Evolutionary conservation across 92 coral and sea anemone species (phyloP).

Genomic region (Umimayanthus chanpuru): DNA sequence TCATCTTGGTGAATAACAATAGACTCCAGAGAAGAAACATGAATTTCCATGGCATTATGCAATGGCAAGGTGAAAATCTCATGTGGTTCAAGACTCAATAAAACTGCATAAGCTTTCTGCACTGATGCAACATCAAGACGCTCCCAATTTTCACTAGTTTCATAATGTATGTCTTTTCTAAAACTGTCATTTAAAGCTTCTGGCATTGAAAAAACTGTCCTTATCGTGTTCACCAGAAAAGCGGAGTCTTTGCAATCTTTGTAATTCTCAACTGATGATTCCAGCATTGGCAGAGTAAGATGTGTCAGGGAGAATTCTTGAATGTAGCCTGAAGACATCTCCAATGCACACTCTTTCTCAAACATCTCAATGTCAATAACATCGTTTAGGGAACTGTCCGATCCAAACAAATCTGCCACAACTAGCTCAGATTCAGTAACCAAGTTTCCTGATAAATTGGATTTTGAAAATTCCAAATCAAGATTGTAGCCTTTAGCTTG

Average conservation of each 20-base stretch:
- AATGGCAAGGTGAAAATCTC: constrained; percentile 71
- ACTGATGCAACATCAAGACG: constrained; percentile 77
- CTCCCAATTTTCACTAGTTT: constrained; percentile 20
- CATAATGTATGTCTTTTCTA: constrained; percentile 39
- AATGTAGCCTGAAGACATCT: constrained; percentile 87
- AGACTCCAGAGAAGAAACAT: constrained; percentile 76
- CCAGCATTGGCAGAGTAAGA: constrained; percentile 81
- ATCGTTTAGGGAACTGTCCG: constrained; percentile 76
- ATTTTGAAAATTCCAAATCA: constrained; percentile 73
- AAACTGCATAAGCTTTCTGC: constrained; percentile 72
- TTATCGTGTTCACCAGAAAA: constrained; percentile 87
- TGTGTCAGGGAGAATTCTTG: constrained; percentile 94
- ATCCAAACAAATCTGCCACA: constrained; percentile 65
- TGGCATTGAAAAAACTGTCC: constrained; percentile 93
- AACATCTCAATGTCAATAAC: constrained; percentile 78
- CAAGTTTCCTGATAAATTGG: constrained; percentile 78
- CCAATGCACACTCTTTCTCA: constrained; percentile 96
- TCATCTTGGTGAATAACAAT: constrained; percentile 64
- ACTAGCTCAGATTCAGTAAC: constrained; percentile 54
- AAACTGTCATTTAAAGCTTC: constrained; percentile 98
- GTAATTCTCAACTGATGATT: constrained; percentile 82
- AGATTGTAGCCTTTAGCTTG: constrained; percentile 24
- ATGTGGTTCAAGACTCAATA: constrained; percentile 77
- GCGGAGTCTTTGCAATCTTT: constrained; percentile 79
- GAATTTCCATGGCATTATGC: constrained; percentile 89